phyloP scores from a whole-genome alignment of 64 coral and sea anemone species.

The Trachythela sp. region DNA sequence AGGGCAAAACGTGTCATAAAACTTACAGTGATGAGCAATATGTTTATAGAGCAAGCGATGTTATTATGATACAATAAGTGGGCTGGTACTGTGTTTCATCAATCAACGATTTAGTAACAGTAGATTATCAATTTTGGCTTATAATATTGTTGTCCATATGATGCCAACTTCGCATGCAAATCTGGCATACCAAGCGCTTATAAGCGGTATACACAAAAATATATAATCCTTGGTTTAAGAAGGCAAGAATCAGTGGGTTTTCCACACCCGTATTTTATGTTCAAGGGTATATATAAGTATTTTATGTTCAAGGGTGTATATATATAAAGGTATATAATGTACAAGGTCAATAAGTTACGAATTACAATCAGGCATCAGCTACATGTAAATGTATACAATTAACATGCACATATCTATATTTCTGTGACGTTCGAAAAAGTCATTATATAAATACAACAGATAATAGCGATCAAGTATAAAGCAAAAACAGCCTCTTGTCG shows the following conservation, averaged over 20 bases:
- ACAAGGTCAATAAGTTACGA: neutral
- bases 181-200: neutral
- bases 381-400: neutral
- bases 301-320: neutral
- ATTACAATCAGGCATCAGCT: neutral
- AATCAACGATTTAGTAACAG: neutral
- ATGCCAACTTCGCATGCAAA: neutral
- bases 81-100: neutral
- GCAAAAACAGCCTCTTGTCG: neutral
- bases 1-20: too few relatives aligned
- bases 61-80: neutral
- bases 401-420: neutral
- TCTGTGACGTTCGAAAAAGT: neutral
- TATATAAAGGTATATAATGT: too few relatives aligned
- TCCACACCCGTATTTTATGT: neutral
- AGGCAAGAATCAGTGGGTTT: neutral
- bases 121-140: too few relatives aligned
- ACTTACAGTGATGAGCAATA: neutral
- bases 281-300: neutral
- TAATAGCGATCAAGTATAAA: neutral
- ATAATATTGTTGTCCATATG: neutral
- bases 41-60: neutral
- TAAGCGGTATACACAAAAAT: neutral
- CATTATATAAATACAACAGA: neutral
- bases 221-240: neutral